Evolutionary conservation across 2,113 vertebrate genomes (phyloP), one percentile per base, ranked within the genome.

Genomic region (Colinus virginianus): DNA sequence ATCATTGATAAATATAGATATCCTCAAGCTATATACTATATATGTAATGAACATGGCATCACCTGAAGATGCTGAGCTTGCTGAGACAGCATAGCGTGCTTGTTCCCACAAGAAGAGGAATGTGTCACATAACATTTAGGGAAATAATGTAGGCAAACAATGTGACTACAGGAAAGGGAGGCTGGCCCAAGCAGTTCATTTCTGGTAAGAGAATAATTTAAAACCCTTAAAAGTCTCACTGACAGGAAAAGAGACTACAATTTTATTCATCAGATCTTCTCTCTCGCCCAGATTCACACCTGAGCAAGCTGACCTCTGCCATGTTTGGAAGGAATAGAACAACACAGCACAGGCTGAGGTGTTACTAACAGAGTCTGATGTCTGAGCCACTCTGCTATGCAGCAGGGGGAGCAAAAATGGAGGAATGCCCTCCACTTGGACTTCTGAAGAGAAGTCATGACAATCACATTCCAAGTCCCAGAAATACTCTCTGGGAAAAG

Each of bases 11-110:
- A 34, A 80, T 6, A 7, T 9, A 21, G 45, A 42, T 63, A 45
- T 15, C 12, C 30, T 62, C 7, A 36, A 53, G 78, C 26, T 77
- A 20, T 43, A 36, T 13, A 49, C 4, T 0, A 0, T 10, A 34
- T 1, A 1, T 46, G 32, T 34, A 78, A 25, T 30, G 80, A 90
- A 59, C 12, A 10, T 1, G 2, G 8, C 21, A 38, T 7, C 0
- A 0, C 14, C n/a, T 42, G 30, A 42, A n/a, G 38, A 32, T 59
- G 21, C 4, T 34, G 30, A 55, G 40, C n/a, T 74, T 62, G 66
- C 16, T 2, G 1, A 36, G 26, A 58, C 10, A 34, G 42, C 12
- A 32, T 0, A 48, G 13, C 45, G 3, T 14, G 77, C 62, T 22
- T n/a, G 42, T 25, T 45, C 1, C 38, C 51, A 16, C 14, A 22